Conservation (phyloP, 2,888 invertebrate species). For the Spodoptera littoralis region DNA sequence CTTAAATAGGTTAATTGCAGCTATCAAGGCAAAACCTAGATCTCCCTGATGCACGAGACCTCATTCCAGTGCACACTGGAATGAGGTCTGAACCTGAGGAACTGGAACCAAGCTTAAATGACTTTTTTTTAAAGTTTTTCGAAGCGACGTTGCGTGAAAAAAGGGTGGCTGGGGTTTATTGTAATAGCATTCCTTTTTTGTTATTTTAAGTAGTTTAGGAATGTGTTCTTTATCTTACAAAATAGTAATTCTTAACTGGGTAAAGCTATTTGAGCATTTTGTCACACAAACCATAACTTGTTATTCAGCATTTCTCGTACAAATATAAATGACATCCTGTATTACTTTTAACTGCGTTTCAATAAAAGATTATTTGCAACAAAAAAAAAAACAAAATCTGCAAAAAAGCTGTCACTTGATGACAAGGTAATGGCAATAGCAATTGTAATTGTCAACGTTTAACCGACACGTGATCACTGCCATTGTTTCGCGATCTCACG, state of each 20-base stretch:
- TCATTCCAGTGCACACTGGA: constrained; percentile 39
- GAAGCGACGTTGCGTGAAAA: neutral
- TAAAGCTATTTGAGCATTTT: no score
- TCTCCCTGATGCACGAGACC: constrained; percentile 60
- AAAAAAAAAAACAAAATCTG: constrained; percentile 15
- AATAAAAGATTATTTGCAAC: neutral
- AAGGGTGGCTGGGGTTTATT: neutral
- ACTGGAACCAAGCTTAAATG: constrained; percentile 29
- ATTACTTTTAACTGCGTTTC: no score
- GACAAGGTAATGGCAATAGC: constrained; percentile 22
- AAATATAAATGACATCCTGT: no score
- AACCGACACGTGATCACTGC: constrained; percentile 37
- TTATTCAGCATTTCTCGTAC: no score
- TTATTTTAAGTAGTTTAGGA: no score
- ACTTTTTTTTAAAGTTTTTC: constrained; percentile 12
- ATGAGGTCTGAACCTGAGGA: no score
- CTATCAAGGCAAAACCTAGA: constrained; percentile 65
- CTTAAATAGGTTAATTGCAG: constrained; percentile 71
- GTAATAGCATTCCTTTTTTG: neutral
- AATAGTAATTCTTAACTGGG: no score
- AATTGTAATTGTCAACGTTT: constrained; percentile 38
- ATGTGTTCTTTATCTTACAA: no score
- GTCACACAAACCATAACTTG: no score
- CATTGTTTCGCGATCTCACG: constrained; percentile 38
- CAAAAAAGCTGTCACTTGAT: constrained; percentile 14